A percentile compares a stretch with the other conserved stretches of the same genome.
phyloP scores from a whole-genome alignment of 2,113 vertebrate species.

The Elaphurus davidianus region DNA sequence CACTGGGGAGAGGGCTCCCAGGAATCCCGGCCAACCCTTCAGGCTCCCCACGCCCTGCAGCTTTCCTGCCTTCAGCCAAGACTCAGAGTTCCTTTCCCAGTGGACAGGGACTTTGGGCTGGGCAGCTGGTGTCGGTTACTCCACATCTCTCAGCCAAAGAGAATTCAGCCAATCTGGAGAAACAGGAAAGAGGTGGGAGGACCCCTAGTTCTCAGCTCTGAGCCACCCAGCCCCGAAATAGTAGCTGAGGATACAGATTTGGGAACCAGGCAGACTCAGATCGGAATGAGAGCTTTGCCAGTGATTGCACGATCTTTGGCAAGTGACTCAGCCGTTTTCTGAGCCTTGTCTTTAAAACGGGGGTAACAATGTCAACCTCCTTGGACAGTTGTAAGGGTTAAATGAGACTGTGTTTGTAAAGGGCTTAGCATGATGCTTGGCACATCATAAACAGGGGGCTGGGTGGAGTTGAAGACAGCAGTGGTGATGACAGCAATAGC shows the following conservation, averaged over 20 bases:
- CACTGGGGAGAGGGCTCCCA: background rate
- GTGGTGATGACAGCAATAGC: no score
- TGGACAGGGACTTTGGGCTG: background rate
- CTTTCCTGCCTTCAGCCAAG: background rate
- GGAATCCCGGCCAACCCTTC: background rate
- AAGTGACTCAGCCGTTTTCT: background rate
- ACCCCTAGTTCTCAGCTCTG: background rate
- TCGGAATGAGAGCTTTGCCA: background rate
- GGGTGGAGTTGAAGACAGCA: background rate
- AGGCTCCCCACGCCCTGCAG: background rate
- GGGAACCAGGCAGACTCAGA: background rate
- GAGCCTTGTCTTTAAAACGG: background rate
- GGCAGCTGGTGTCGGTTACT: background rate
- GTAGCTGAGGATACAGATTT: background rate
- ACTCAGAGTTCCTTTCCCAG: background rate
- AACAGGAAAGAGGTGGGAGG: background rate
- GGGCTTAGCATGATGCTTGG: background rate
- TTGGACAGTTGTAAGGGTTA: background rate
- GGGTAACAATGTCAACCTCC: fast-evolving
- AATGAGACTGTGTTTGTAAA: background rate
- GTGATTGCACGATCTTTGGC: background rate
- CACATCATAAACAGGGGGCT: background rate
- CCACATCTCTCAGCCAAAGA: background rate
- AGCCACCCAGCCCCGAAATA: background rate
- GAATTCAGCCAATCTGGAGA: background rate